Base-by-base conservation (phyloP, 2,888 invertebrate genomes). In the Zootermopsis nevadensis region DNA sequence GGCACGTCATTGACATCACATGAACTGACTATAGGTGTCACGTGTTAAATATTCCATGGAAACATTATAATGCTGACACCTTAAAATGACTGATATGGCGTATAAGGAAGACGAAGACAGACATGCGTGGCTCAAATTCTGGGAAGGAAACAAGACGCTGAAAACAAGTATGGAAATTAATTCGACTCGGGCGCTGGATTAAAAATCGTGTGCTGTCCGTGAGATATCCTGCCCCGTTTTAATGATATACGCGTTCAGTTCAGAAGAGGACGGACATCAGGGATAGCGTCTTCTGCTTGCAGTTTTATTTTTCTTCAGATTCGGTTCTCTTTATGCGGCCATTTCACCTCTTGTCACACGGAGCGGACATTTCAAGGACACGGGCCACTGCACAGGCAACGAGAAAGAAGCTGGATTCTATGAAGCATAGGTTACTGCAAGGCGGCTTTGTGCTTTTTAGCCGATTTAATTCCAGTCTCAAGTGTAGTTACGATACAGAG, bases 311-410 rank as follows among this genome's bases (percentile, higher is more conserved):
- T 60, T n/a, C 27, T 60, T 48, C 24, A 30, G 27, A 33, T 69
- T 69, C 33, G 31, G 33, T 7, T 7, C 31, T 30, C 12, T 69
- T 69, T 69, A 31, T 69, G 33, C 33, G 10, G 24, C 67, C 67
- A 27, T 27, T 67, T 6, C 67, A 27, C 3, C 24, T 67, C 27
- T 24, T 67, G n/a, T 69, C 22, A 4, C 27, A 60, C 8, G 27
- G 7, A 33, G 27, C 33, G 69, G 69, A 31, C 69, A 69, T 31
- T 69, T 69, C 69, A 69, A 69, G 69, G 69, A 69, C 69, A 33
- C 69, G 15, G 67, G 19, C 48, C 15, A 15, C 48, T 48, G 48
- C 4, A n/a, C 60, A 27, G 60, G 4, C 60, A 60, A 27, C 33
- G 69, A 69, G 69, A 69, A 33, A 69, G 33, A 69, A 33, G 33